Conservation (phyloP, 2,888 invertebrate species). For the Coenonympha glycerion region DNA sequence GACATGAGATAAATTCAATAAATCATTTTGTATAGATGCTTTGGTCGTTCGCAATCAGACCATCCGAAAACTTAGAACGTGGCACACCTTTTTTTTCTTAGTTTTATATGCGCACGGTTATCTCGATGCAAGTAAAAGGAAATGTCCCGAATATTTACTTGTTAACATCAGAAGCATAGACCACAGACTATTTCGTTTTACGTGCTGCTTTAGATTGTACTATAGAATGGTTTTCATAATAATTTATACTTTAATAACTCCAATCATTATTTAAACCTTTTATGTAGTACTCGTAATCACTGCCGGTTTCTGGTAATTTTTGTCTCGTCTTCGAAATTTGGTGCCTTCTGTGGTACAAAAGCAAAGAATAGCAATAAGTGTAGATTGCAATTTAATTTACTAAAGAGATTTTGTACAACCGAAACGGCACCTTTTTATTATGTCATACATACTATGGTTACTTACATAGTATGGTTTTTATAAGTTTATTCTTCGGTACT, state of each 20-base stretch:
- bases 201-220: slow-evolving; percentile 19
- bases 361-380: too few relatives aligned
- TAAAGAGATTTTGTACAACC: background rate
- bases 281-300: too few relatives aligned
- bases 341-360: too few relatives aligned
- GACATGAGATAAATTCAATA: background rate
- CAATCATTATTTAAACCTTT: too few relatives aligned
- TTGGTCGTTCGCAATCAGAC: slow-evolving; percentile 21
- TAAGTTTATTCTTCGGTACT: too few relatives aligned
- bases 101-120: slow-evolving; percentile 18
- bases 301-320: too few relatives aligned
- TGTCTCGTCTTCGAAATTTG: too few relatives aligned
- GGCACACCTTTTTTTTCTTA: slow-evolving; percentile 20
- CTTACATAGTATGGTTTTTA: too few relatives aligned
- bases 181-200: slow-evolving; percentile 25
- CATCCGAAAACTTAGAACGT: slow-evolving; percentile 17
- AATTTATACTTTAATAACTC: background rate
- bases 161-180: background rate
- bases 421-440: background rate
- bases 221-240: background rate
- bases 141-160: slow-evolving; percentile 4
- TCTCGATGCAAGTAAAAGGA: slow-evolving; percentile 20
- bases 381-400: background rate
- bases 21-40: too few relatives aligned
- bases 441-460: too few relatives aligned